Percentiles rank a stretch among this genome's conserved stretches.
These are phyloP conservation scores for Asobara japonica DNA, from an alignment of 1,140 invertebrate genomes.

Conservation along the genomic window DNA sequence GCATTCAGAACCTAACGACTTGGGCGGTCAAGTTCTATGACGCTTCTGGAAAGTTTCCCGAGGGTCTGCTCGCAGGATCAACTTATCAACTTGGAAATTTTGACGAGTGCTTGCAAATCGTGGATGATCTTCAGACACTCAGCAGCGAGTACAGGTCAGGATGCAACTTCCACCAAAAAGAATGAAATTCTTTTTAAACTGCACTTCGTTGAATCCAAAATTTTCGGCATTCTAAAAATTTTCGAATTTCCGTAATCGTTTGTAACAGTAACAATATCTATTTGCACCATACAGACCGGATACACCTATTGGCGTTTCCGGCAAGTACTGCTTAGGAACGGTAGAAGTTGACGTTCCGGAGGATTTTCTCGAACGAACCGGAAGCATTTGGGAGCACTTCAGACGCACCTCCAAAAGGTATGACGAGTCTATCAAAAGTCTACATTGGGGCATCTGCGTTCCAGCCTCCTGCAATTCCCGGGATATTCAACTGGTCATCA, in stretches of 20 bases:
- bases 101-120: slow-evolving; percentile 71
- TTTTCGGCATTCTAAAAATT: too few species aligned
- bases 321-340: slow-evolving; percentile 73
- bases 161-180: too few species aligned
- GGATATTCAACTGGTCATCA: slow-evolving; percentile 67
- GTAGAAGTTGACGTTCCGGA: slow-evolving; percentile 58
- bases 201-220: too few species aligned
- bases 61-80: slow-evolving; percentile 71
- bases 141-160: too few species aligned
- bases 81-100: slow-evolving; percentile 76
- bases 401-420: slow-evolving; percentile 48
- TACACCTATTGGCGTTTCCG: slow-evolving; percentile 53
- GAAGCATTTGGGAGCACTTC: slow-evolving; percentile 50
- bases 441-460: slow-evolving; percentile 74
- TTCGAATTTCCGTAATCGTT: too few species aligned
- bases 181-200: too few species aligned
- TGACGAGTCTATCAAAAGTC: slow-evolving; percentile 61
- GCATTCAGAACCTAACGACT: slow-evolving; percentile 62
- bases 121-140: slow-evolving; percentile 47
- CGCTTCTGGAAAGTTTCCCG: slow-evolving; percentile 72
- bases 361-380: slow-evolving; percentile 31
- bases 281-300: too few species aligned
- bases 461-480: slow-evolving; percentile 68
- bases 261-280: too few species aligned
- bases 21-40: slow-evolving; percentile 75